These are phyloP conservation scores for Odontocerum albicorne DNA, from an alignment of 2,888 invertebrate species.

Conservation along the genomic window DNA sequence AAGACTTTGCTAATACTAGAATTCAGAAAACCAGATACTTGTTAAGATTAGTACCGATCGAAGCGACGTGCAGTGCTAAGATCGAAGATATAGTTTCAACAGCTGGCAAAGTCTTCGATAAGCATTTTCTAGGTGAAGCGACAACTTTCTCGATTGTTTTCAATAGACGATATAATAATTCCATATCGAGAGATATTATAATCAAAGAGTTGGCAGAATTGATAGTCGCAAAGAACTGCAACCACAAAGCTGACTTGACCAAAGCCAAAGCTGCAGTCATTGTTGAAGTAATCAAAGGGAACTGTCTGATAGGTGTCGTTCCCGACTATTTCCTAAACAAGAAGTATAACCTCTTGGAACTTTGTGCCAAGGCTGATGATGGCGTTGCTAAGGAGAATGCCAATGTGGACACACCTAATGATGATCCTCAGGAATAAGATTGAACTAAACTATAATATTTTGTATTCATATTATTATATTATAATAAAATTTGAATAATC, in stretches of 20 bases:
- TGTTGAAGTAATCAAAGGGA: constrained; percentile 79
- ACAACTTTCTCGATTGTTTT: constrained; percentile 76
- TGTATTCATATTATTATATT: too few relatives aligned
- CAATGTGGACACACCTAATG: too few relatives aligned
- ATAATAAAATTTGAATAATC: too few relatives aligned
- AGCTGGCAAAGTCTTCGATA: constrained; percentile 68
- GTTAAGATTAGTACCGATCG: constrained; percentile 78
- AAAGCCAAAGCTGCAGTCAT: constrained; percentile 76
- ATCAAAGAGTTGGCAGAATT: constrained; percentile 74
- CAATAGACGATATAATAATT: constrained; percentile 78
- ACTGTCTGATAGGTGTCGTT: constrained; percentile 79
- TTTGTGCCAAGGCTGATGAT: constrained; percentile 44
- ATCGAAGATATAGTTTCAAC: constrained; percentile 72
- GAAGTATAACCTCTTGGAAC: constrained; percentile 83
- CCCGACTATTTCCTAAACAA: constrained; percentile 76
- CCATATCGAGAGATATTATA: constrained; percentile 68
- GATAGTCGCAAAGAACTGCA: constrained; percentile 66
- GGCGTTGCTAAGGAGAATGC: too few relatives aligned
- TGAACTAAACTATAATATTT: too few relatives aligned
- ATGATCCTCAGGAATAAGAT: too few relatives aligned
- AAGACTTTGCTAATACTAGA: constrained; percentile 69
- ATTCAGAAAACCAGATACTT: constrained; percentile 75
- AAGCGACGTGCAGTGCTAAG: constrained; percentile 78
- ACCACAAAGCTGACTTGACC: constrained; percentile 78
- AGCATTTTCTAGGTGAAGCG: constrained; percentile 70